Evolutionary conservation across 2,888 invertebrate genomes (phyloP).

Genomic region (Nasonia oneida): DNA sequence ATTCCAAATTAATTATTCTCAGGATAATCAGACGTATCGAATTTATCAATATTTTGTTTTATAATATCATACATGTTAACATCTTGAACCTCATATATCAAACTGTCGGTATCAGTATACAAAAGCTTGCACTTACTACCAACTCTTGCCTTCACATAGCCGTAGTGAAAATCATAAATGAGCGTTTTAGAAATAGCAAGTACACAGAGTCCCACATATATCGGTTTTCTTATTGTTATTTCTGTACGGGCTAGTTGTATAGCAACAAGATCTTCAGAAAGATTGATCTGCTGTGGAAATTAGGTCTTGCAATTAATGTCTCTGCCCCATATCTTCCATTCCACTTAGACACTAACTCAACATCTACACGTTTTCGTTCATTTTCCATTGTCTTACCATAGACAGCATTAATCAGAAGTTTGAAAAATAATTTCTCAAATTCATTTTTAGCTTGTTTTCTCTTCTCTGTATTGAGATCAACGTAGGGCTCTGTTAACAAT

Average conservation of each 20-base stretch:
- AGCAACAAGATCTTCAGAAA: slow-evolving; percentile 72
- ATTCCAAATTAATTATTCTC: slow-evolving; percentile 57
- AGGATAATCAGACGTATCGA: background rate
- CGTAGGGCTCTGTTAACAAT: too few species aligned
- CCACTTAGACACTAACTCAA: too few species aligned
- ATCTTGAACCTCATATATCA: slow-evolving; percentile 71
- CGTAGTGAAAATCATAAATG: slow-evolving; percentile 72
- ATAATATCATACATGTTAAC: slow-evolving; percentile 70
- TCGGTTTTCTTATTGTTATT: slow-evolving; percentile 69
- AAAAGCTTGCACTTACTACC: slow-evolving; percentile 64
- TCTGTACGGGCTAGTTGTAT: slow-evolving; percentile 64
- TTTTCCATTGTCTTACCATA: too few species aligned
- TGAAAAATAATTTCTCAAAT: too few species aligned
- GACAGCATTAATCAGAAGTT: too few species aligned
- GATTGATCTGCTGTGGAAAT: slow-evolving; percentile 72
- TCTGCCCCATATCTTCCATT: slow-evolving; percentile 64
- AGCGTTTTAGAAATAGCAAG: slow-evolving; percentile 70
- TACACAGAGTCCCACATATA: slow-evolving; percentile 69
- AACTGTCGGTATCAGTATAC: slow-evolving; percentile 48
- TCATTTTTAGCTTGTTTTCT: too few species aligned
- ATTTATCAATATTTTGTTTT: background rate
- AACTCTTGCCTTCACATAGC: slow-evolving; percentile 62
- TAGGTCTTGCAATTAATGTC: slow-evolving; percentile 65
- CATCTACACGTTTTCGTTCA: too few species aligned
- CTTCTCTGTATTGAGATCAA: too few species aligned